Percentiles rank a stretch among this genome's conserved stretches.
These are phyloP conservation scores for Littorina saxatilis DNA, from an alignment of 1,140 invertebrate species.

Conservation along the genomic window DNA sequence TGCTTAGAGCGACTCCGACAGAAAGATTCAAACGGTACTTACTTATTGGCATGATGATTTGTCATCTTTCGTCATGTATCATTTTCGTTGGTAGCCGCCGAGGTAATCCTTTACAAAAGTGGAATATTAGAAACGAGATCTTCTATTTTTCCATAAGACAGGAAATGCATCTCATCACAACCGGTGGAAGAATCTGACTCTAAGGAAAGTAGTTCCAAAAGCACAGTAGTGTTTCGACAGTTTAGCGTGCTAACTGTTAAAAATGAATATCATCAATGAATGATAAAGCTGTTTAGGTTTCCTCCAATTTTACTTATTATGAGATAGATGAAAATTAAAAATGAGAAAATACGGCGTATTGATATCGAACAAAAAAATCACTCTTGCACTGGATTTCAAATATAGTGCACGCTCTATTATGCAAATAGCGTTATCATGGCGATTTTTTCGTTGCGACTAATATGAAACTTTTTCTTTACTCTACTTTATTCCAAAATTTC, in stretches of 20 bases:
- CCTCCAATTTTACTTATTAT: too few relatives aligned
- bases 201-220: constrained; percentile 12
- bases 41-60: constrained; percentile 54
- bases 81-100: too few relatives aligned
- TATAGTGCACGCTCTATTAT: constrained; percentile 45
- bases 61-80: constrained; percentile 58
- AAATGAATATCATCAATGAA: background rate
- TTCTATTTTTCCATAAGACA: constrained; percentile 50
- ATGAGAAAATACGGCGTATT: constrained; percentile 25
- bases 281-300: too few relatives aligned
- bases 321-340: background rate
- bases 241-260: background rate
- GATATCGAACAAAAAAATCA: constrained; percentile 36
- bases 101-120: constrained; percentile 29
- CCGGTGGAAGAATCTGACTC: constrained; percentile 36
- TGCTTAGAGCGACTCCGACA: background rate
- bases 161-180: constrained; percentile 55
- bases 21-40: constrained; percentile 44
- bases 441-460: background rate
- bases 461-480: background rate
- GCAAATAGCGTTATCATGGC: constrained; percentile 31
- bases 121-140: too few relatives aligned
- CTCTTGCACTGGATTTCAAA: constrained; percentile 44
- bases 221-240: background rate
- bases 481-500: background rate